Evolutionary conservation across 2,113 vertebrate species (phyloP), one percentile per base, ranked within the genome.

Genomic region (Alethe castanea): DNA sequence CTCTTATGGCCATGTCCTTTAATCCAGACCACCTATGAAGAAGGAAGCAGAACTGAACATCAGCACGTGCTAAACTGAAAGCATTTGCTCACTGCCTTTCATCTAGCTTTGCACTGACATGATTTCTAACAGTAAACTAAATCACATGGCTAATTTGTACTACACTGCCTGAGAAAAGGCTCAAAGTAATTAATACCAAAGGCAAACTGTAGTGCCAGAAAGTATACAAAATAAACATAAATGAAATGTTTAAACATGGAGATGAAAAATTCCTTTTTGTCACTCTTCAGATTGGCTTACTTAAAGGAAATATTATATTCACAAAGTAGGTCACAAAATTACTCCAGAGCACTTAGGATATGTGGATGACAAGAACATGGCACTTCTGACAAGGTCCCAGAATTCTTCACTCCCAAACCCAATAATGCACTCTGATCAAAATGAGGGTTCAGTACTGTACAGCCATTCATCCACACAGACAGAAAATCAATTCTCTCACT

Each of bases 1-100:
- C 99, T 99, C 97, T 99, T 99, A 97, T 99, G 99, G 59, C 99
- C 99, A 17, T 99, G 99, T 36, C 99, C 99, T 98, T 99, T 99
- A 96, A 99, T 99, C 99, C 99, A 99, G 94, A 99, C 98, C 53
- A 99, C 99, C 99, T 99, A 92, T 20, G 78, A 23, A 95, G 35
- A 4, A 20, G 24, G 36, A 93, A 48, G 12, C 16, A 80, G 28
- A 92, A 85, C 1, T 72, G 20, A 86, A 19, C 45, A 62, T 19
- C 53, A 64, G 35, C 71, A 50, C 8, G 9, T 10, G 22, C 13
- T 36, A 59, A 72, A 3, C 33, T 47, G 50, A 67, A 60, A 74
- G 28, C 8, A 19, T 23, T 57, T 64, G 17, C 40, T 77, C 19
- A 6, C 25, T 66, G 25, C 52, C 25, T 79, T 78, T 65, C 29